Evolutionary conservation across 1,140 invertebrate genomes (phyloP).

Genomic region (Spodoptera litura): DNA sequence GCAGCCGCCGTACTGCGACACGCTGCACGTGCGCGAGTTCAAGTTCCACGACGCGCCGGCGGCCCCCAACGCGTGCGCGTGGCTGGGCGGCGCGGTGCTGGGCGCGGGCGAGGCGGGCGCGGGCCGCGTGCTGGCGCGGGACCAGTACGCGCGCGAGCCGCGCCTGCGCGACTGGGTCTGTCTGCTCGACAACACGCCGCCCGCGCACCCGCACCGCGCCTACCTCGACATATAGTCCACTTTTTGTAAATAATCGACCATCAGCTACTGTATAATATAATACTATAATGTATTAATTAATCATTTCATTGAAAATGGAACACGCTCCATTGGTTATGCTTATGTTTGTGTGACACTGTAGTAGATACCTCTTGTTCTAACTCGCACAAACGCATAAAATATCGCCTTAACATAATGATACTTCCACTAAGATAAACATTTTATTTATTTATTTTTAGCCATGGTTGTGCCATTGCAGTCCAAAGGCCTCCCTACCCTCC

Average conservation of each 20-base stretch:
- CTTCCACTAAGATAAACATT: no score
- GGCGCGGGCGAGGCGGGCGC: slow-evolving; percentile 93
- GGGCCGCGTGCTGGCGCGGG: slow-evolving; percentile 91
- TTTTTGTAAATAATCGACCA: neutral
- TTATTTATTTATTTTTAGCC: no score
- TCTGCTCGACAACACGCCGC: slow-evolving; percentile 88
- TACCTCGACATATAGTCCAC: slow-evolving; percentile 44
- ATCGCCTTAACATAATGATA: no score
- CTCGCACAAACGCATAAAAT: no score
- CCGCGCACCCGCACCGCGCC: slow-evolving; percentile 55
- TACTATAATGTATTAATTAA: no score
- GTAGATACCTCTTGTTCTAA: no score
- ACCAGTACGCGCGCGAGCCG: slow-evolving; percentile 90
- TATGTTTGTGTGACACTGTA: no score
- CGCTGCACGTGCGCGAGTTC: slow-evolving; percentile 60
- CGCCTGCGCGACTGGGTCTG: slow-evolving; percentile 94
- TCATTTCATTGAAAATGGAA: no score
- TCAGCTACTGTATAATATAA: no score
- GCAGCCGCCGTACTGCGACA: slow-evolving; percentile 64
- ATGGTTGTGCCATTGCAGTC: no score
- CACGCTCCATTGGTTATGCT: no score
- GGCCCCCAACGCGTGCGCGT: slow-evolving; percentile 58
- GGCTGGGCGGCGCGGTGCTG: slow-evolving; percentile 91
- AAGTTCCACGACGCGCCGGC: slow-evolving; percentile 68
- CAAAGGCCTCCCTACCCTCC: no score